Evolutionary conservation across 1,140 invertebrate genomes (phyloP), one percentile per base, ranked within the genome.

Genomic region (Arion vulgaris): DNA sequence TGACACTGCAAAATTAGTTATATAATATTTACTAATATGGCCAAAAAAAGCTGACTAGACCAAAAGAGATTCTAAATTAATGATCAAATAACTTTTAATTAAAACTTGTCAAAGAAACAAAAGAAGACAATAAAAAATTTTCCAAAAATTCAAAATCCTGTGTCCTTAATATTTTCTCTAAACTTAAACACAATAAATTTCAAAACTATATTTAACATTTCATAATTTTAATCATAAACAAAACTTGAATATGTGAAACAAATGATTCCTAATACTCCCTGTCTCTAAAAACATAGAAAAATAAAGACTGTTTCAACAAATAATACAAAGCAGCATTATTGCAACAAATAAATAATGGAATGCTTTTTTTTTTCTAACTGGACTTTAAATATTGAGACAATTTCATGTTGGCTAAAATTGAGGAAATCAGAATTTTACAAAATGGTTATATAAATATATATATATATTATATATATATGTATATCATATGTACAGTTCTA

Each of bases 361-460:
- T 81, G 80, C 80, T 38, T 81, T 38, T 81, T n/a, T n/a, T n/a
- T 66, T 57, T 81, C 80, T 74, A 74, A 81, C 71, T 81, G 49
- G 34, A 57, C 28, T 71, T 72, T 32, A 36, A 57, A 39, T 41
- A 73, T 72, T 36, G 45, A 49, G 28, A 36, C 19, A 39, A 66
- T 34, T 72, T 39, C 39, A 74, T 73, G 69, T 71, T 80, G 78
- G 39, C 26, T 71, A 13, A 80, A 66, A 66, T 1, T 80, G 80
- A 49, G 68, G 68, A 80, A 80, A 71, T 36, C 68, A 69, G 7
- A 80, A 80, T 66, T 49, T 80, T 66, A 57, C 51, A 81, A 81
- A 81, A 53, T 53, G 74, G 57, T 73, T 73, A 81, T 73, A 81
- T 81, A 81, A 68, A 81, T 73, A 81, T 81, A 81, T 81, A 81